Evolutionary conservation across 2,888 invertebrate species (phyloP).

Genomic region (Neoitamus cyanurus): DNA sequence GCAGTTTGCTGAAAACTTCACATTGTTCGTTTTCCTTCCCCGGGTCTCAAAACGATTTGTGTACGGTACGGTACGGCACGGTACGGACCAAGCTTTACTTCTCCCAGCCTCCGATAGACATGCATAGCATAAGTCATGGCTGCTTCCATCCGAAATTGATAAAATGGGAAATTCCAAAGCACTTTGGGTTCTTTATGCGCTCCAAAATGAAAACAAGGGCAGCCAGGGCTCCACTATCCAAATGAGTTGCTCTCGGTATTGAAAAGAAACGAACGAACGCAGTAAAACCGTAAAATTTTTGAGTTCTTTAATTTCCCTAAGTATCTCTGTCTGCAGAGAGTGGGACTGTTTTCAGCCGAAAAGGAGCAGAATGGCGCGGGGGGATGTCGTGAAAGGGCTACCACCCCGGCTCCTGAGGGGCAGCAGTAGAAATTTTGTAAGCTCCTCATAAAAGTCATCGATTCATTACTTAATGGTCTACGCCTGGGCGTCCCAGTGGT

Average conservation of each 20-base stretch:
- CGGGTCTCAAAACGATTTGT: not conserved
- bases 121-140: not conserved
- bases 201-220: not conserved
- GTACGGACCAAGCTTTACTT: not conserved
- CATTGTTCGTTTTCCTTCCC: not conserved
- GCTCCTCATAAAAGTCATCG: conserved; percentile 24
- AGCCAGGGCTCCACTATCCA: not conserved
- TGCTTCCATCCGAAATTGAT: not conserved
- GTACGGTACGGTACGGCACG: not conserved
- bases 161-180: not conserved
- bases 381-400: not conserved
- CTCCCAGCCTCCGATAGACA: not conserved
- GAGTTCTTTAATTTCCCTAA: conserved; percentile 36
- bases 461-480: conserved; percentile 40
- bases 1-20: not conserved
- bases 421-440: not conserved
- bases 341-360: not conserved
- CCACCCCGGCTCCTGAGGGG: not conserved
- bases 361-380: not conserved
- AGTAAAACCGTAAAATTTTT: not conserved
- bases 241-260: not conserved
- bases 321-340: conserved; percentile 1
- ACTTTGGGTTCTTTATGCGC: not conserved
- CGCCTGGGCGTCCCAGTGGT: not conserved
- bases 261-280: not conserved